A percentile compares a stretch with the other conserved stretches of the same genome.
Evolutionary conservation across 2,113 vertebrate genomes (phyloP).

Genomic region (Sinocyclocheilus anshuiensis): DNA sequence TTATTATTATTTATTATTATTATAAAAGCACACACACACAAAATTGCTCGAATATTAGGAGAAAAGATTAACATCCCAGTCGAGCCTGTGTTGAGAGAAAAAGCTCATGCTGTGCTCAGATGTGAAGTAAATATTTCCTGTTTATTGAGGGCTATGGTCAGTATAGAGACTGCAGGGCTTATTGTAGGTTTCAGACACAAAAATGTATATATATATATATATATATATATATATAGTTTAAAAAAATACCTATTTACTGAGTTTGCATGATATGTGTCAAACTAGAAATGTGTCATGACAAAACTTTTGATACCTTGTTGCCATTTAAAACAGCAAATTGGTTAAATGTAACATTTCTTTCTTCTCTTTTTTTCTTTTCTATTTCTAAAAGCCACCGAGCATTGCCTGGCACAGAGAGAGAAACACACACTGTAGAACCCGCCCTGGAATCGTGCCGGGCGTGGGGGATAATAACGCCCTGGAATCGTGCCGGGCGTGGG

Average conservation of each 20-base stretch:
- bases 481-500: constrained; percentile 50
- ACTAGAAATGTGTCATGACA: neutral
- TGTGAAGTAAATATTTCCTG: constrained; percentile 8
- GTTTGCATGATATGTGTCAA: neutral
- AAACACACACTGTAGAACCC: constrained; percentile 12
- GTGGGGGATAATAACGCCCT: constrained; percentile 46
- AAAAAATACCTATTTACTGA: too few relatives aligned
- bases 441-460: constrained; percentile 52
- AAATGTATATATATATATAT: too few relatives aligned
- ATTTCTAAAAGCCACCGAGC: constrained; percentile 23
- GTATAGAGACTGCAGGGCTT: neutral
- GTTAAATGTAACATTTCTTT: neutral
- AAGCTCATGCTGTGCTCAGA: neutral
- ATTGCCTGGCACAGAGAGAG: constrained; percentile 34
- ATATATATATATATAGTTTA: too few relatives aligned
- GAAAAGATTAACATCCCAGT: neutral
- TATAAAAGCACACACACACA: neutral
- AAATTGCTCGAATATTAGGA: neutral
- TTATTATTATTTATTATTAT: too few relatives aligned
- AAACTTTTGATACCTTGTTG: neutral
- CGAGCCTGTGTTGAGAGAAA: neutral
- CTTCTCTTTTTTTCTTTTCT: neutral
- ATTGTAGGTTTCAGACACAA: too few relatives aligned
- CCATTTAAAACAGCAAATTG: neutral
- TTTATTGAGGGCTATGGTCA: neutral